Evolutionary conservation across 2,113 vertebrate genomes (phyloP).

Genomic region (Apaloderma vittatum): DNA sequence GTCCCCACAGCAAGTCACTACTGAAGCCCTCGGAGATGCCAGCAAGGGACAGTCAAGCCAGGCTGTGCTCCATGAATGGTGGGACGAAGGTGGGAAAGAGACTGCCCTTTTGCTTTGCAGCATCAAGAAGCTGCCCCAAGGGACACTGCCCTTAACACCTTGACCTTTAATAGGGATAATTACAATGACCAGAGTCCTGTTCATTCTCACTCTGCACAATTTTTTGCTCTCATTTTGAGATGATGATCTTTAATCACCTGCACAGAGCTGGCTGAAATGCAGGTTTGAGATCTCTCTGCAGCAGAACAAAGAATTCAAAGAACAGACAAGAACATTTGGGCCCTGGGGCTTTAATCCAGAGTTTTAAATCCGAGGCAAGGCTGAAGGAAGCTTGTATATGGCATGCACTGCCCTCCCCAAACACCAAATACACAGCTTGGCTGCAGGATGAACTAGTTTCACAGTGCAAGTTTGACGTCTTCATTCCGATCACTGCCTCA

Average conservation of each 20-base stretch:
- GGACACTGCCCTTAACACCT: neutral
- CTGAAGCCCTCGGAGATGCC: neutral
- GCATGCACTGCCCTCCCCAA: neutral
- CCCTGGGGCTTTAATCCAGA: neutral
- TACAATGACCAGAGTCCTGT: neutral
- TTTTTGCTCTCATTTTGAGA: neutral
- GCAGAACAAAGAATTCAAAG: neutral
- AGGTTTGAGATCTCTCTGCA: neutral
- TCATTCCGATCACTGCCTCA: neutral
- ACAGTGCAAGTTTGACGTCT: neutral
- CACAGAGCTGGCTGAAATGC: rapidly evolving
- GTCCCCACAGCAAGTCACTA: neutral
- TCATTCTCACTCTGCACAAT: neutral
- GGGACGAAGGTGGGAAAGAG: neutral
- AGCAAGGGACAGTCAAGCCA: neutral
- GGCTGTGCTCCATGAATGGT: rapidly evolving
- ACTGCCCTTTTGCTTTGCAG: neutral
- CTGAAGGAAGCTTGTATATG: neutral
- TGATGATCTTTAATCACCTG: neutral
- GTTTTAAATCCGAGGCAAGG: neutral
- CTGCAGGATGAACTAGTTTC: neutral
- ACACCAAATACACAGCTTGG: neutral
- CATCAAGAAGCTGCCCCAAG: neutral
- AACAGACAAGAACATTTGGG: neutral
- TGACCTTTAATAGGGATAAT: neutral